Evolutionary conservation across 1,140 invertebrate species (phyloP).

Genomic region (Venustaconcha ellipsiformis): DNA sequence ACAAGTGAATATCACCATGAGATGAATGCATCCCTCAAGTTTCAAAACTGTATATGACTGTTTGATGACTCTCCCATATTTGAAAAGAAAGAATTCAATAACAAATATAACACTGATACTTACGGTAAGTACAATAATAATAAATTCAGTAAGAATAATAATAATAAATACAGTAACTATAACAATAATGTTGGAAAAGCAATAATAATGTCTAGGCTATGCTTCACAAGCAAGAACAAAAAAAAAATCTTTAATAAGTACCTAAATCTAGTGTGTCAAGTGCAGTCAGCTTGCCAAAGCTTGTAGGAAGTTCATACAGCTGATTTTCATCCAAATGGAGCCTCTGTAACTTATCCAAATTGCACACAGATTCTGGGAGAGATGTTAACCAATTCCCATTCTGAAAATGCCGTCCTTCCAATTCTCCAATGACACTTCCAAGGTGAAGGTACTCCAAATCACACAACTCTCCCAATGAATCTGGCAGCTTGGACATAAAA

Average conservation of each 20-base stretch:
- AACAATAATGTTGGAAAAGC: not conserved
- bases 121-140: not conserved
- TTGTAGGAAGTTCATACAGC: constrained; percentile 48
- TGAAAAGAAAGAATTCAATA: not conserved
- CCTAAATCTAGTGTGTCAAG: constrained; percentile 60
- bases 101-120: not conserved
- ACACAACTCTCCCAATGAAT: constrained; percentile 45
- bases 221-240: not conserved
- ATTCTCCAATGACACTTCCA: constrained; percentile 58
- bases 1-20: too few species aligned
- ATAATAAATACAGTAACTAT: not conserved
- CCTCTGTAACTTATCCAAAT: constrained; percentile 41
- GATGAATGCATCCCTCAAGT: not conserved
- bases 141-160: not conserved
- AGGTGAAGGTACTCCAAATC: constrained; percentile 51
- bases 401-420: constrained; percentile 57
- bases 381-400: constrained; percentile 61
- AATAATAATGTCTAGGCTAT: not conserved
- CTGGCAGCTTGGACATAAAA: constrained; percentile 48
- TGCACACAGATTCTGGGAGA: constrained; percentile 51
- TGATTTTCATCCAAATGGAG: constrained; percentile 62
- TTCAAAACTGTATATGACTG: not conserved
- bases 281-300: constrained; percentile 52
- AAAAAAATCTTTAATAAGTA: constrained; percentile 11
- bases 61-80: not conserved